Conservation (phyloP, 2,113 vertebrate genomes). For the Thermophis baileyi region DNA sequence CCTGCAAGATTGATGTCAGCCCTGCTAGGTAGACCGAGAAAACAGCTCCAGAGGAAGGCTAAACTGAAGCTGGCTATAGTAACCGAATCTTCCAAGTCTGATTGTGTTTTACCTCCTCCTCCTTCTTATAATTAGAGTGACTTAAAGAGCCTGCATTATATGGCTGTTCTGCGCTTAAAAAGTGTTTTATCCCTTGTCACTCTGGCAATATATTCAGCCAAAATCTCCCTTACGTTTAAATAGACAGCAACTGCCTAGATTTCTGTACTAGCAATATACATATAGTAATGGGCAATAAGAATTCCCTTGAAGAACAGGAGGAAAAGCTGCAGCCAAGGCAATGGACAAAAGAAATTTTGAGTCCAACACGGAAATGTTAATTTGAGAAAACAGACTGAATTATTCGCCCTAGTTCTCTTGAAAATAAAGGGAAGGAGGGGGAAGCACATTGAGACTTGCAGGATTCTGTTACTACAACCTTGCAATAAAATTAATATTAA, state of each 20-base stretch:
- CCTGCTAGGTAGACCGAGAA: no score
- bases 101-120: not conserved
- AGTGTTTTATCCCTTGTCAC: not conserved
- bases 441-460: no score
- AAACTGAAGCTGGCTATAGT: not conserved
- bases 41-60: no score
- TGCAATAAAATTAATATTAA: no score
- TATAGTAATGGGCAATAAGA: not conserved
- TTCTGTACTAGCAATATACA: not conserved
- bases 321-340: no score
- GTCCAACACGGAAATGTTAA: not conserved
- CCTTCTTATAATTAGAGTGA: no score
- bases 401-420: no score
- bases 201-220: not conserved
- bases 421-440: no score
- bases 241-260: not conserved
- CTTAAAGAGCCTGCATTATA: not conserved
- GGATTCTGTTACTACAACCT: no score
- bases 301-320: not conserved
- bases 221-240: not conserved
- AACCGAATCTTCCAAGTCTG: not conserved
- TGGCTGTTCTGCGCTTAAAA: not conserved
- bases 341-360: not conserved
- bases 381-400: no score
- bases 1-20: no score